Evolutionary conservation across 2,888 invertebrate genomes (phyloP).

Genomic region (Phlogophora meticulosa): DNA sequence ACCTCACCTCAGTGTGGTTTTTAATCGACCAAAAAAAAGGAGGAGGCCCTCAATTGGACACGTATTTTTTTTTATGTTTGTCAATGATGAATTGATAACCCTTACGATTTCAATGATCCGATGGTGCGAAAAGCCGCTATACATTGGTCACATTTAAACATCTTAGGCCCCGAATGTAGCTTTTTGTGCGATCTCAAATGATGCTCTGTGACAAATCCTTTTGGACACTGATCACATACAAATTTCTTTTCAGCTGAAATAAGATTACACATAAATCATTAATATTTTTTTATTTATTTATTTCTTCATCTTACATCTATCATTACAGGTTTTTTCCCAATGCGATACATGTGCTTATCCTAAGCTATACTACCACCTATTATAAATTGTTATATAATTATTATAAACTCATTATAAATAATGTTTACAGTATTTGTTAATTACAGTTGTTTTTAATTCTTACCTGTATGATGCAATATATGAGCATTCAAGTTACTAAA

Average conservation of each 20-base stretch:
- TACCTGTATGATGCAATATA: constrained; percentile 75
- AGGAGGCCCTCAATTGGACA: too few species aligned
- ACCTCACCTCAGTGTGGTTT: too few species aligned
- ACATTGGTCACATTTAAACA: constrained; percentile 78
- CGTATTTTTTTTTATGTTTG: background rate
- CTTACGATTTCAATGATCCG: constrained; percentile 62
- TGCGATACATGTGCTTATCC: too few species aligned
- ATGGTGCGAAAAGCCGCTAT: constrained; percentile 69
- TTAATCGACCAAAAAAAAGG: too few species aligned
- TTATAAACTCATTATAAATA: background rate
- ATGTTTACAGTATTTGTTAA: background rate
- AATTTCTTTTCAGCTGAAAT: constrained; percentile 73
- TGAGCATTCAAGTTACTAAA: constrained; percentile 70
- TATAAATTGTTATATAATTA: too few species aligned
- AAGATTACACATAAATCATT: background rate
- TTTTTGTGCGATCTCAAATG: constrained; percentile 64
- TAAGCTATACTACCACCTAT: too few species aligned
- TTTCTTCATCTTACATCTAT: too few species aligned
- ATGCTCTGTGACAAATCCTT: constrained; percentile 64
- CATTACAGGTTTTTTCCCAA: too few species aligned
- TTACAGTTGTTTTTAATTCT: constrained; percentile 2
- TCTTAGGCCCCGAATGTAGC: constrained; percentile 56
- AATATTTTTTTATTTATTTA: too few species aligned
- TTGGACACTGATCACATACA: constrained; percentile 77
- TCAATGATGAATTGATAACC: too few species aligned